Percentiles rank a stretch among this genome's conserved stretches.
Evolutionary conservation across 2,113 vertebrate genomes (phyloP).

Genomic region (Corythoichthys haematopterus): DNA sequence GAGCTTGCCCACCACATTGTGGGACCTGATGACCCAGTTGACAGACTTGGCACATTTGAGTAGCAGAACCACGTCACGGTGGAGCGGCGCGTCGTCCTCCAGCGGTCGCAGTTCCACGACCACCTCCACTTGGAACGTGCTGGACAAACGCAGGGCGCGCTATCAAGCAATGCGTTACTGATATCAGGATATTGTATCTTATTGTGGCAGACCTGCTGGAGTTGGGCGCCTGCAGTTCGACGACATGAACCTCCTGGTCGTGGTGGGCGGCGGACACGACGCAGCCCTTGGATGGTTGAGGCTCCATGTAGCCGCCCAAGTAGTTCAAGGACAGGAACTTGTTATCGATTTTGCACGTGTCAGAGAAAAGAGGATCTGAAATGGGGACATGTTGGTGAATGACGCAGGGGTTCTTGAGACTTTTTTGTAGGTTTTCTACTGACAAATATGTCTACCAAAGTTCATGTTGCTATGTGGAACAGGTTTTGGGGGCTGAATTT

Average conservation of each 20-base stretch:
- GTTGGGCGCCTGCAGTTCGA: conserved; percentile 89
- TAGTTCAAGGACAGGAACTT: conserved; percentile 96
- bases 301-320: conserved; percentile 85
- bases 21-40: conserved; percentile 92
- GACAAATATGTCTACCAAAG: not conserved
- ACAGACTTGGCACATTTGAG: conserved; percentile 89
- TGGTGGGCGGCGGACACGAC: conserved; percentile 72
- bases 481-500: not conserved
- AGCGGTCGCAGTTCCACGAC: conserved; percentile 85
- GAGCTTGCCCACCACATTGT: conserved; percentile 80
- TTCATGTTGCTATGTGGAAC: not conserved
- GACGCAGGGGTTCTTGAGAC: not conserved
- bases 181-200: no score
- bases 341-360: conserved; percentile 85
- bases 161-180: not conserved
- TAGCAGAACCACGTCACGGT: conserved; percentile 79
- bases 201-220: conserved; percentile 82
- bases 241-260: conserved; percentile 84
- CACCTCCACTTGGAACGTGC: conserved; percentile 95
- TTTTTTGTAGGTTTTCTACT: not conserved
- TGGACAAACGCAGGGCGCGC: conserved; percentile 43
- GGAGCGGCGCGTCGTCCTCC: conserved; percentile 69
- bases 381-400: not conserved
- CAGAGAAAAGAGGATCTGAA: conserved; percentile 83
- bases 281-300: conserved; percentile 84